Base-by-base conservation (phyloP, 1,140 invertebrate genomes). In the Notospermus geniculatus region DNA sequence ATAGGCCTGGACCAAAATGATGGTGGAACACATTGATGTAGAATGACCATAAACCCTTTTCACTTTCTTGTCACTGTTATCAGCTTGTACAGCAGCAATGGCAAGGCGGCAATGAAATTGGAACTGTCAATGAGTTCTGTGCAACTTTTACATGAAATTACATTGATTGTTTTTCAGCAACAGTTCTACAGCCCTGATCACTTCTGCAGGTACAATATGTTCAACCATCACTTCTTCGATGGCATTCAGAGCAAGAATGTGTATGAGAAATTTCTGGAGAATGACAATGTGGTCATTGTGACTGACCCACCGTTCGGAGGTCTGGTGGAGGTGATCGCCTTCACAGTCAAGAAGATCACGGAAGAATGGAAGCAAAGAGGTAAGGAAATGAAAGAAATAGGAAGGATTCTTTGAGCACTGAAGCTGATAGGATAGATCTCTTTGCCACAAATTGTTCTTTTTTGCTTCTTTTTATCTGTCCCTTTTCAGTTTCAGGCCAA, bases 231-330 rank as follows among this genome's bases (percentile, higher is more conserved):
- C 73, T 90, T 94, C 65, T 93, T 94, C 68, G 84, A 86, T 70
- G 82, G 82, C 0, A 78, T 84, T 7, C 65, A 80, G 65, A 80
- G 84, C 63, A 83, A 82, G 58, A 71, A 82, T 60, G 71, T 84
- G 1, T 86, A 88, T 60, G 81, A 84, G 64, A 78, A 85, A 32
- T 91, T 91, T 70, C 67, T 92, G 0, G 55, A 82, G 77, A 63
- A 80, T 77, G 84, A 86, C 59, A 63, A 66, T 25, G 73, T 86
- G 64, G 84, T 84, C 63, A 79, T 95, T 13, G 82, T 94, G n/a
- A 89, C 89, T 59, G 92, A 95, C 82, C 92, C 93, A 50, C 93
- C 93, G 7, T 95, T 95, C 83, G 92, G 91, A 2, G 92, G 90
- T 9, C 81, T 91, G 67, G 86, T 92, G 1, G 91, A 95, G 76